phyloP scores from a whole-genome alignment of 2,888 invertebrate genomes.

The Chrysotoxum bicinctum region DNA sequence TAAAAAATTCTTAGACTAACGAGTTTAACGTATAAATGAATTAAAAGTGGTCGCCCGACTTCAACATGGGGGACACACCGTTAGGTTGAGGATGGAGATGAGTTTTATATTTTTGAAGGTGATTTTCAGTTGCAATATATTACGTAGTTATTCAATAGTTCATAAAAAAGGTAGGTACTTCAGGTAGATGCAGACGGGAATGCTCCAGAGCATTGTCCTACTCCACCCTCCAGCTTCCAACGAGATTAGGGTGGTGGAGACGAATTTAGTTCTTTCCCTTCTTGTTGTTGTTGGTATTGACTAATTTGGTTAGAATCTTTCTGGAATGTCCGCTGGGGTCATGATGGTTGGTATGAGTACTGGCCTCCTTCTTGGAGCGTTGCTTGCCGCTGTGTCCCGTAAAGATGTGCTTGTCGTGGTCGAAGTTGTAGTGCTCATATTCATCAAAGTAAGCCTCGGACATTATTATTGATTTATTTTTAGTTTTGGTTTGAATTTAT shows the following conservation, averaged over 20 bases:
- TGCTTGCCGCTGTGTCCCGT: slow-evolving; percentile 95
- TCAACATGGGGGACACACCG: neutral
- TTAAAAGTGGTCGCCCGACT: slow-evolving; percentile 18
- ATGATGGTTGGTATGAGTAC: slow-evolving; percentile 93
- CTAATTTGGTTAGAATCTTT: slow-evolving; percentile 92
- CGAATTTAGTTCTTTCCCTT: slow-evolving; percentile 80
- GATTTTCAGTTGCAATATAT: neutral
- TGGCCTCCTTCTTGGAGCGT: slow-evolving; percentile 93
- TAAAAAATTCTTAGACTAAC: slow-evolving; percentile 42
- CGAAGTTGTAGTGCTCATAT: slow-evolving; percentile 97
- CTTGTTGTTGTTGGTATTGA: slow-evolving; percentile 92
- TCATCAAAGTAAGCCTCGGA: slow-evolving; percentile 93
- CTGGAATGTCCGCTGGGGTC: slow-evolving; percentile 96
- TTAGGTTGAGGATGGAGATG: slow-evolving; percentile 5
- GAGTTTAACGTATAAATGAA: slow-evolving; percentile 33
- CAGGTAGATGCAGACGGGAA: neutral
- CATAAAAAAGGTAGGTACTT: neutral
- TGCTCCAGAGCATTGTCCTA: slow-evolving; percentile 29
- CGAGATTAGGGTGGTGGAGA: neutral
- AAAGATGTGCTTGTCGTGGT: slow-evolving; percentile 94
- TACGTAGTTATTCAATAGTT: slow-evolving; percentile 4
- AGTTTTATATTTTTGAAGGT: neutral
- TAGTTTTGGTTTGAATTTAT: slow-evolving; percentile 24
- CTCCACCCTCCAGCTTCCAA: slow-evolving; percentile 21
- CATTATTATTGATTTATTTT: slow-evolving; percentile 83